Percentiles rank a stretch among this genome's conserved stretches.
Conservation (phyloP, 1,140 invertebrate species). For the Caenorhabditis briggsae region DNA sequence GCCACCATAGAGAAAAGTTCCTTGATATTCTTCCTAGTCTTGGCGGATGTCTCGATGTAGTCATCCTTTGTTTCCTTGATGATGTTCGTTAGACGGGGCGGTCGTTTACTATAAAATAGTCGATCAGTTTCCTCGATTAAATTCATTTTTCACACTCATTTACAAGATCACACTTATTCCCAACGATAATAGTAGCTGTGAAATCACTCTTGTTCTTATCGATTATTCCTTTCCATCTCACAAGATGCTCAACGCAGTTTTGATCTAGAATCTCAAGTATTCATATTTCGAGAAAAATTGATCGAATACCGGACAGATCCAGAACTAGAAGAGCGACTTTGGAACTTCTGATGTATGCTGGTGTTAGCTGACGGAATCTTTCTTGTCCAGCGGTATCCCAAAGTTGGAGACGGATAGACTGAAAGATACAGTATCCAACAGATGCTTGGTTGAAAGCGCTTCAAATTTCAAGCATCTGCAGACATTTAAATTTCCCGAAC, state of each 20-base stretch:
- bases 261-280: slow-evolving; percentile 47
- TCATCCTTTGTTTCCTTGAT: slow-evolving; percentile 30
- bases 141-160: slow-evolving; percentile 38
- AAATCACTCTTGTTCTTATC: slow-evolving; percentile 51
- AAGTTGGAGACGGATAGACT: slow-evolving; percentile 58
- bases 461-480: too few relatives aligned
- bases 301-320: slow-evolving; percentile 53
- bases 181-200: slow-evolving; percentile 51
- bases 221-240: slow-evolving; percentile 52
- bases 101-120: slow-evolving; percentile 10
- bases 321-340: slow-evolving; percentile 60
- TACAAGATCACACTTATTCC: slow-evolving; percentile 60
- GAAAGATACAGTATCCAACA: slow-evolving; percentile 13
- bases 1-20: slow-evolving; percentile 29
- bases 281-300: neutral
- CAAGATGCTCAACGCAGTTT: slow-evolving; percentile 46
- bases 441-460: neutral
- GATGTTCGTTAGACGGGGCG: slow-evolving; percentile 12
- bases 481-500: too few relatives aligned
- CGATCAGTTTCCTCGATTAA: too few relatives aligned
- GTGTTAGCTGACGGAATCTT: slow-evolving; percentile 61
- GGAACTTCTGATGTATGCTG: slow-evolving; percentile 60
- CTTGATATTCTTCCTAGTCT: slow-evolving; percentile 60
- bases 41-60: slow-evolving; percentile 64
- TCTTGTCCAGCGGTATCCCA: slow-evolving; percentile 64